Base-by-base conservation (phyloP, 2,797 vertebrate species). In the Emys orbicularis region DNA sequence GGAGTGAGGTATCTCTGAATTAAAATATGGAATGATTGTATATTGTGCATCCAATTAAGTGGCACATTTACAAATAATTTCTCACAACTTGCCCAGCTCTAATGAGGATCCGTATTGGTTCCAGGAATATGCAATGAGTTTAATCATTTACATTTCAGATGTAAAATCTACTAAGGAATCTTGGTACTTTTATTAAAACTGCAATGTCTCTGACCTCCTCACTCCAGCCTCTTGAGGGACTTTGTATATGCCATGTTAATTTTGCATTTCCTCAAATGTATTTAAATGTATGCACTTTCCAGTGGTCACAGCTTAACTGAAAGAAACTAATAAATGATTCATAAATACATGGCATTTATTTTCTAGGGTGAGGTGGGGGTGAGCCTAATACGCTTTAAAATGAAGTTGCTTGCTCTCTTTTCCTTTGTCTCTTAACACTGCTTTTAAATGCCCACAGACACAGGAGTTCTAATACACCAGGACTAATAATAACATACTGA, bases 261-360 rank as follows among this genome's bases (percentile, higher is more conserved):
- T 93, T 95, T 74, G 1, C 76, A 91, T 87, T 94, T 88, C 50
- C 93, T 91, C 21, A 89, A 96, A 92, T 89, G 56, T 93, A 97
- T 97, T 97, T 81, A 96, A 96, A 97, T 94, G 2, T 82, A 96
- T 87, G 90, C 90, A 95, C 54, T 92, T 96, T 93, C 80, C 81
- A 83, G 88, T 65, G 76, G 74, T 49, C 61, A 79, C 12, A 84
- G 79, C 27, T 95, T 91, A 87, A 87, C 54, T 49, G 34, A 6
- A 59, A 68, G 79, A 88, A 84, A 57, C 52, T 41, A 56, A 94
- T 92, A 65, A 96, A 94, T 90, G 44, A 96, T 97, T 94, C 81
- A 94, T 87, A 79, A 95, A 41, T 86, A 88, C 44, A 31, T 65
- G 27, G 53, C 74, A 88, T 61, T 92, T 88, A 52, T 49, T 89